Percentiles rank a stretch among this genome's conserved stretches.
phyloP scores from a whole-genome alignment of 2,888 invertebrate genomes.

The Dryomyza anilis region DNA sequence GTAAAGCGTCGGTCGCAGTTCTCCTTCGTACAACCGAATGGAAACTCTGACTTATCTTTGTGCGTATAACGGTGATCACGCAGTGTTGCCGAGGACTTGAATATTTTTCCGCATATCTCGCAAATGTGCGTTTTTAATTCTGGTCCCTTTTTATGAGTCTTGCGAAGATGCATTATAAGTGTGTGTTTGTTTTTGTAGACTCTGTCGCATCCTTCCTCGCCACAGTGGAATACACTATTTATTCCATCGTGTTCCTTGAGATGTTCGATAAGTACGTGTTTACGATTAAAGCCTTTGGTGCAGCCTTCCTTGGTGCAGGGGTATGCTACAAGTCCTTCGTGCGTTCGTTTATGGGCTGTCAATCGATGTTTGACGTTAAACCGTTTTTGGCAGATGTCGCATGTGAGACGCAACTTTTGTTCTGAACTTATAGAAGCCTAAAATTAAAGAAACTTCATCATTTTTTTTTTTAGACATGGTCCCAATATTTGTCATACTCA shows the following conservation, averaged over 20 bases:
- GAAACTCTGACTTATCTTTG: constrained; percentile 46
- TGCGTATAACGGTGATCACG: constrained; percentile 50
- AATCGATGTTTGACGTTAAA: constrained; percentile 43
- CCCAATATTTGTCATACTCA: no score
- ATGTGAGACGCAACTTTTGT: constrained; percentile 34
- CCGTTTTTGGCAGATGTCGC: constrained; percentile 40
- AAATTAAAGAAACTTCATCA: neutral
- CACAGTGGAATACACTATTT: constrained; percentile 38
- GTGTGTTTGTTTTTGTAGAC: constrained; percentile 49
- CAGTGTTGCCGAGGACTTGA: constrained; percentile 44
- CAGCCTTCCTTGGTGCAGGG: constrained; percentile 45
- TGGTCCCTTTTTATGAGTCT: constrained; percentile 45
- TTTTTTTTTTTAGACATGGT: no score
- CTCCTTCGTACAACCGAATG: constrained; percentile 44
- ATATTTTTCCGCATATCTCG: constrained; percentile 52
- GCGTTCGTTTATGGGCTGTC: constrained; percentile 44
- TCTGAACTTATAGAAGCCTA: neutral
- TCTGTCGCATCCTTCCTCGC: constrained; percentile 43
- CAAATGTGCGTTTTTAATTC: constrained; percentile 48
- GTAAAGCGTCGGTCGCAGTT: constrained; percentile 46
- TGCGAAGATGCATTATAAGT: constrained; percentile 45
- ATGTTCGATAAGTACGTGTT: constrained; percentile 42
- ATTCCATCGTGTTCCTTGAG: constrained; percentile 42
- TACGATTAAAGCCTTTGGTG: constrained; percentile 41
- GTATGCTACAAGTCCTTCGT: constrained; percentile 47